phyloP scores from a whole-genome alignment of 2,113 vertebrate species.

The Cynocephalus volans region DNA sequence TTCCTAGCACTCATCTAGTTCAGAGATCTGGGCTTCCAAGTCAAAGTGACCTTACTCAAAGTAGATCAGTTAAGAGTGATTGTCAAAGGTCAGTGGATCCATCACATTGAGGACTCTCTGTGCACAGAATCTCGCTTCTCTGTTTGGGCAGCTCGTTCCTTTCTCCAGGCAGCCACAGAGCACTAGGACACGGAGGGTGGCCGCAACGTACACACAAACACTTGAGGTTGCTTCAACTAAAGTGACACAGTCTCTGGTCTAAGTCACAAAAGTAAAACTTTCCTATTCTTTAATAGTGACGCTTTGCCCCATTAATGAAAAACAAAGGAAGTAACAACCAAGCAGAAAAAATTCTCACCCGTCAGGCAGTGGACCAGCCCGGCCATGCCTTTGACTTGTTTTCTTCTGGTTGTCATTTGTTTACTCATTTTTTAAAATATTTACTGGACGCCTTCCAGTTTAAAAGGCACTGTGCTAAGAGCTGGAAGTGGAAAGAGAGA shows the following conservation, averaged over 20 bases:
- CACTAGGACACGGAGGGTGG: neutral
- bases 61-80: neutral
- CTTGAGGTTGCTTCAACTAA: neutral
- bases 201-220: neutral
- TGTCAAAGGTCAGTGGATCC: neutral
- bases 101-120: neutral
- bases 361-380: accelerated
- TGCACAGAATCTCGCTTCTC: accelerated
- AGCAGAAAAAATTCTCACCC: too few species aligned
- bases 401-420: neutral
- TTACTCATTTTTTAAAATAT: neutral
- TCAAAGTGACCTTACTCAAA: neutral
- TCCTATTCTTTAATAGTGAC: neutral
- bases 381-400: accelerated
- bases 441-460: neutral
- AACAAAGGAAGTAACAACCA: neutral
- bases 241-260: neutral
- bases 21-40: neutral
- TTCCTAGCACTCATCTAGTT: neutral
- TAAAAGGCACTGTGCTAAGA: neutral
- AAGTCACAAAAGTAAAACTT: neutral
- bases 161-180: neutral
- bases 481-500: neutral
- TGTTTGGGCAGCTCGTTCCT: too few species aligned
- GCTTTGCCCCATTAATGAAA: too few species aligned